Percentiles rank a stretch among this genome's conserved stretches.
phyloP scores from a whole-genome alignment of 2,797 vertebrate genomes.

The Lagodon rhomboides region DNA sequence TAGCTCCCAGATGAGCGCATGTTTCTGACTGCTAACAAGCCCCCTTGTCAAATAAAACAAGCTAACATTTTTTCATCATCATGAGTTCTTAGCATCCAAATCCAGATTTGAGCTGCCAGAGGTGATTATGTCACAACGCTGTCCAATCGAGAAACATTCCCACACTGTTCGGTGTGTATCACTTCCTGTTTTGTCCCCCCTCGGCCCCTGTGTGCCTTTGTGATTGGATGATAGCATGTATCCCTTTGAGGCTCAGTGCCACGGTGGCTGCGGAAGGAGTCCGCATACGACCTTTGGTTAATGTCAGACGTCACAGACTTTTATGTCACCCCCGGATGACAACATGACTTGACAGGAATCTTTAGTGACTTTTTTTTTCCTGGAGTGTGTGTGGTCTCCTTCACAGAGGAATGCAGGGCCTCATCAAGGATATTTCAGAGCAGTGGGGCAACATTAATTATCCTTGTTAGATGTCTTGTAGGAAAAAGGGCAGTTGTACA shows the following conservation, averaged over 20 bases:
- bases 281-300: slow-evolving; percentile 87
- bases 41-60: slow-evolving; percentile 61
- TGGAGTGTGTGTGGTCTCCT: slow-evolving; percentile 49
- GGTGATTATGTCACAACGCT: slow-evolving; percentile 59
- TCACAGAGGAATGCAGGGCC: slow-evolving; percentile 61
- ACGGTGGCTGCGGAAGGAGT: slow-evolving; percentile 72
- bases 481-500: slow-evolving; percentile 36
- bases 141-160: slow-evolving; percentile 49
- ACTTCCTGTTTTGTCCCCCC: slow-evolving; percentile 63
- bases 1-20: slow-evolving; percentile 48
- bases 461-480: slow-evolving; percentile 53
- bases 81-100: slow-evolving; percentile 53
- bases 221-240: slow-evolving; percentile 58
- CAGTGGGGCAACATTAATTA: slow-evolving; percentile 60
- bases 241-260: slow-evolving; percentile 59
- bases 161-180: slow-evolving; percentile 57
- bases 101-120: slow-evolving; percentile 61
- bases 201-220: neutral
- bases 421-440: slow-evolving; percentile 72
- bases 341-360: slow-evolving; percentile 81
- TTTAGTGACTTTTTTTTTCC: slow-evolving; percentile 68
- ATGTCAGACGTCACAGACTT: slow-evolving; percentile 85
- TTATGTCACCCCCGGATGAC: slow-evolving; percentile 81
- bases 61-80: slow-evolving; percentile 59
- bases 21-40: slow-evolving; percentile 63